These are phyloP conservation scores for Prunella strophiata DNA, from an alignment of 2,797 vertebrate genomes.

Conservation along the genomic window DNA sequence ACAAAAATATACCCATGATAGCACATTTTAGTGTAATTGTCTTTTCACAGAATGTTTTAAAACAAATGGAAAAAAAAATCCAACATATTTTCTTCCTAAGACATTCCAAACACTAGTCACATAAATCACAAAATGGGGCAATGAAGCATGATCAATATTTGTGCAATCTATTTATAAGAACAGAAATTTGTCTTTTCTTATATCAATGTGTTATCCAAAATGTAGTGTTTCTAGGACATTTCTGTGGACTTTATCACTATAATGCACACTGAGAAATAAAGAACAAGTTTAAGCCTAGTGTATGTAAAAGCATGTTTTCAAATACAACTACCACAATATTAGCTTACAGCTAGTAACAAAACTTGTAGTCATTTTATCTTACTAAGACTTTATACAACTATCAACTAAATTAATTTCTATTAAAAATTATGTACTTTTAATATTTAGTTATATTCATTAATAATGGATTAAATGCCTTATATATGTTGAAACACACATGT, in stretches of 20 bases:
- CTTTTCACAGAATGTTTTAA: background rate
- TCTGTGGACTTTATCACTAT: background rate
- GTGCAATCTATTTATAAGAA: background rate
- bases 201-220: background rate
- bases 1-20: background rate
- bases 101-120: background rate
- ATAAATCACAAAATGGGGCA: slow-evolving; percentile 13
- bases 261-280: background rate
- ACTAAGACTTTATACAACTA: background rate
- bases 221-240: background rate
- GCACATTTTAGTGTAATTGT: background rate
- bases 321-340: slow-evolving; percentile 3
- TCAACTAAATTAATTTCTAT: background rate
- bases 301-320: slow-evolving; percentile 21
- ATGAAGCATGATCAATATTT: slow-evolving; percentile 4
- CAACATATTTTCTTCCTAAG: background rate
- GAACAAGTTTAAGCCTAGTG: background rate
- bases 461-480: background rate
- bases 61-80: background rate
- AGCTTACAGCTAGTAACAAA: background rate
- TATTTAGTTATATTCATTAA: background rate
- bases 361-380: background rate
- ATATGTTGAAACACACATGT: background rate
- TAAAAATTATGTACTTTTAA: background rate
- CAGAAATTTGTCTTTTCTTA: background rate